Evolutionary conservation across 2,797 vertebrate species (phyloP), one percentile per base, ranked within the genome.

Genomic region (Enteromius paludinosus): DNA sequence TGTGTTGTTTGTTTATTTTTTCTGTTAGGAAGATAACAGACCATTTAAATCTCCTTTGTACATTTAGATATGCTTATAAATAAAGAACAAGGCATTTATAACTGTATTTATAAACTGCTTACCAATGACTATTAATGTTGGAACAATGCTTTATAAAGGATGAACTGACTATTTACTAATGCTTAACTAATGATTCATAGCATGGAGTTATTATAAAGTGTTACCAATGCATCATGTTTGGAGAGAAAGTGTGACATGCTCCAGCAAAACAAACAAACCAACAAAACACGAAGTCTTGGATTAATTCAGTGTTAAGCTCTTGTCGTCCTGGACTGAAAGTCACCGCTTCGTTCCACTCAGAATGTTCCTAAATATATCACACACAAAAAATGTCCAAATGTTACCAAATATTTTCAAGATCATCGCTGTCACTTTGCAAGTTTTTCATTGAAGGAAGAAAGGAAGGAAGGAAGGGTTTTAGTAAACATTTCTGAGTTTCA

Each of bases 371-470:
- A 68, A n/a, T 23, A 6, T 7, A 25, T 41, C 2, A 7, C 35
- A 23, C 4, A 12, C 43, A 45, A 45, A 45, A 45, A 14, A 10
- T 0, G 0, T 25, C 2, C 35, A 38, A 41, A n/a, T 68, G 38
- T 43, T 15, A 23, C 71, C 18, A 52, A 54, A 73, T 56, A 49
- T 74, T 74, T 74, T 23, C 20, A 52, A 35, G 5, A 72, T 72
- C 28, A 1, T 61, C 11, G 2, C 45, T 11, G 43, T 23, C 69
- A 49, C 45, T 52, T 18, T 6, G 0, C 18, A 72, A n/a, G 18
- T 12, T 11, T 33, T 10, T 47, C 45, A 61, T 43, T 45, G 43
- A 12, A 43, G 15, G 33, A 43, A 18, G 54, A 1, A 45, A 14
- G 35, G 9, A 38, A 38, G n/a, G 14, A 59, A 56, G 15, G n/a